Conservation (phyloP, 2,113 vertebrate species). For the Oreochromis niloticus region DNA sequence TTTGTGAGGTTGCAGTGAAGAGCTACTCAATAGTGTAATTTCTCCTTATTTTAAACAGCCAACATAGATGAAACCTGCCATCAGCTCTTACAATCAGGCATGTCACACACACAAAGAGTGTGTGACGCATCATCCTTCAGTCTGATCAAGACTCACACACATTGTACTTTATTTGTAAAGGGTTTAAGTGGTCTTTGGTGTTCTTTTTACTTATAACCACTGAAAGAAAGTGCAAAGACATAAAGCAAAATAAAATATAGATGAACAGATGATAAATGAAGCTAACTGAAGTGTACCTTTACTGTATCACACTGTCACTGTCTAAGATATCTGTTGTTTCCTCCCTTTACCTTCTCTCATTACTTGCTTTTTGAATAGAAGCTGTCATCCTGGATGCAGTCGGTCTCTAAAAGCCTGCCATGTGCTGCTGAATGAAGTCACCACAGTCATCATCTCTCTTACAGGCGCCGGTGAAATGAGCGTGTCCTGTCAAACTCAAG, state of each 20-base stretch:
- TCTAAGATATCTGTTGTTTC: not conserved
- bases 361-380: not conserved
- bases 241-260: not conserved
- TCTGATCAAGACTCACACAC: not conserved
- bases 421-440: slow-evolving; percentile 52
- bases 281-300: not conserved
- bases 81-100: not conserved
- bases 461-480: slow-evolving; percentile 35
- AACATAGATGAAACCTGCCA: not conserved
- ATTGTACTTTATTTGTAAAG: not conserved
- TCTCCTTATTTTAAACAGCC: not conserved
- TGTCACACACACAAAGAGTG: not conserved
- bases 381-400: not conserved
- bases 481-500: slow-evolving; percentile 32
- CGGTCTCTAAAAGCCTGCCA: slow-evolving; percentile 13
- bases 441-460: slow-evolving; percentile 23
- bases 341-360: not conserved
- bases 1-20: not conserved
- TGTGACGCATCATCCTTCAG: not conserved
- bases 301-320: not conserved
- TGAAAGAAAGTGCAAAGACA: not conserved
- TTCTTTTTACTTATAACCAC: not conserved
- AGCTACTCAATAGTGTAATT: not conserved
- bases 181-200: not conserved
- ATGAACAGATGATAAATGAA: not conserved